These are phyloP conservation scores for Sebastes diaconus DNA, from an alignment of 2,797 vertebrate species.

Conservation along the genomic window DNA sequence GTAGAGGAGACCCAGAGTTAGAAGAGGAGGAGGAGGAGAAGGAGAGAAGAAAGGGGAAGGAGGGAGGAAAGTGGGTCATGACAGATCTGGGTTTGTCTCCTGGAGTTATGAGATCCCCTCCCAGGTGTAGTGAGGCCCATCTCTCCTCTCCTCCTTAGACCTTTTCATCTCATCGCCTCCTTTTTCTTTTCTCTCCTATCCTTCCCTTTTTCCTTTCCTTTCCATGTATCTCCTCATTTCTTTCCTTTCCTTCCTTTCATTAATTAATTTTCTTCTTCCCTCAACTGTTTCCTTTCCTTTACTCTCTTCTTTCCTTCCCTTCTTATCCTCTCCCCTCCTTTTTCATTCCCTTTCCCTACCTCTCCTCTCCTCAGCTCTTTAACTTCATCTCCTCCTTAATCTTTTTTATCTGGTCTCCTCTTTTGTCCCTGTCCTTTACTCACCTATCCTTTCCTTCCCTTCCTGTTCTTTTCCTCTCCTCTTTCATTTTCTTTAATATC, in stretches of 20 bases:
- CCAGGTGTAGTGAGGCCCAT: constrained; percentile 18
- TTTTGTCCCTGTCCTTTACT: too few species aligned
- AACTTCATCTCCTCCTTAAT: not conserved
- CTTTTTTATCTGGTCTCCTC: too few species aligned
- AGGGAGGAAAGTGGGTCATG: constrained; percentile 72
- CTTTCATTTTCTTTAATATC: too few species aligned
- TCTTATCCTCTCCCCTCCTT: not conserved
- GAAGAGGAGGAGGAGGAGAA: not conserved
- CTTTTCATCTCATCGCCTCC: not conserved
- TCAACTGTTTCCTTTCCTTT: not conserved
- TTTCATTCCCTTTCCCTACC: not conserved
- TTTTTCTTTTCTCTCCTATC: not conserved
- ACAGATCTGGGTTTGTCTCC: constrained; percentile 52
- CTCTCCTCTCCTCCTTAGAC: not conserved
- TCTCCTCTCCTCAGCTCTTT: not conserved
- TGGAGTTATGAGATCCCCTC: constrained; percentile 40
- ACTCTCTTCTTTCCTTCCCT: not conserved
- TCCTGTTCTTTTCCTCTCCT: not conserved
- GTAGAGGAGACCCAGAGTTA: not conserved
- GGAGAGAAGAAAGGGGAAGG: not conserved
- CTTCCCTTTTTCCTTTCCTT: not conserved
- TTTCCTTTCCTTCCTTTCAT: not conserved
- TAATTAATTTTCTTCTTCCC: not conserved
- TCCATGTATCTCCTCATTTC: not conserved
- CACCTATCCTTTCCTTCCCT: not conserved